phyloP scores from a whole-genome alignment of 1,140 invertebrate species.

The Agrilus planipennis region DNA sequence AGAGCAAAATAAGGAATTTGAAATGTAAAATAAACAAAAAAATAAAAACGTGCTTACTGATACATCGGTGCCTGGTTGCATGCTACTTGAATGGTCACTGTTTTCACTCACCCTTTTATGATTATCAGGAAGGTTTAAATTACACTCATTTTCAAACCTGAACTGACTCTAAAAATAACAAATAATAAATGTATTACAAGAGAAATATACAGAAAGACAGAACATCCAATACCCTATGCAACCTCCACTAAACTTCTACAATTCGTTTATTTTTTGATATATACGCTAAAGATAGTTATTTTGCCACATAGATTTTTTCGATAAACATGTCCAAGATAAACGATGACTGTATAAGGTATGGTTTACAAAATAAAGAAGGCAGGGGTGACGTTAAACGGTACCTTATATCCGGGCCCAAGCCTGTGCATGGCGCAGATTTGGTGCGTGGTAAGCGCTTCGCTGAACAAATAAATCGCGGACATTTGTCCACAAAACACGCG shows the following conservation, averaged over 20 bases:
- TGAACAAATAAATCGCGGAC: slow-evolving; percentile 97
- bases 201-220: neutral
- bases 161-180: slow-evolving; percentile 77
- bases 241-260: too few species aligned
- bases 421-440: slow-evolving; percentile 95
- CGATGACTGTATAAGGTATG: too few species aligned
- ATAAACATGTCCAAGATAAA: too few species aligned
- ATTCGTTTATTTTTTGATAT: too few species aligned
- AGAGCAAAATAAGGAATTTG: too few species aligned
- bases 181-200: neutral
- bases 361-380: too few species aligned
- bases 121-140: slow-evolving; percentile 88
- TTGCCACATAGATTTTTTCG: too few species aligned
- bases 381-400: slow-evolving; percentile 34
- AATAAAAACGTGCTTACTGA: slow-evolving; percentile 46
- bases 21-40: too few species aligned
- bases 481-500: slow-evolving; percentile 98
- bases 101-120: slow-evolving; percentile 90
- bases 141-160: slow-evolving; percentile 96
- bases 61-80: slow-evolving; percentile 31
- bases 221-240: too few species aligned
- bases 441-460: slow-evolving; percentile 90
- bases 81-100: slow-evolving; percentile 31
- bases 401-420: slow-evolving; percentile 93
- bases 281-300: too few species aligned